phyloP scores from a whole-genome alignment of 2,888 invertebrate species.

The Trissoscelio sp. region DNA sequence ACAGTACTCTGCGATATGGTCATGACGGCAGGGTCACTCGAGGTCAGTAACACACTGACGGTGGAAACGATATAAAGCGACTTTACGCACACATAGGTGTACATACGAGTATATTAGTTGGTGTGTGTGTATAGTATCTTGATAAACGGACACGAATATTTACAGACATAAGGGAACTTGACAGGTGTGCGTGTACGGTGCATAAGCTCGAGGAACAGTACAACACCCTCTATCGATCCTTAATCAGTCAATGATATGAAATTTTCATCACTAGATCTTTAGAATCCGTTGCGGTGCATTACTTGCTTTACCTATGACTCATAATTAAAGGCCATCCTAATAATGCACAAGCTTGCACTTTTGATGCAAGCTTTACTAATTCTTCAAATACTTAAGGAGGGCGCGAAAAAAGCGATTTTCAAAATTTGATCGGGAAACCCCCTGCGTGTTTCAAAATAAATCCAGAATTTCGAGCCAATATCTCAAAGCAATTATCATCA shows the following conservation, averaged over 20 bases:
- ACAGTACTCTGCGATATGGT: constrained; percentile 78
- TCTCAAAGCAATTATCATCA: too few species aligned
- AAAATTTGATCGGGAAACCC: too few species aligned
- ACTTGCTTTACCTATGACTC: constrained; percentile 2
- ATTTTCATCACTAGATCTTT: constrained; percentile 40
- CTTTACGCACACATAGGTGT: constrained; percentile 58
- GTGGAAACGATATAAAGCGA: constrained; percentile 71
- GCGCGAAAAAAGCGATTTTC: too few species aligned
- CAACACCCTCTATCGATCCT: constrained; percentile 73
- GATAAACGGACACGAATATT: constrained; percentile 66
- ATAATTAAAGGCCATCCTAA: too few species aligned
- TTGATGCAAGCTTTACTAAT: too few species aligned
- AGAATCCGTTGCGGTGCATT: neutral
- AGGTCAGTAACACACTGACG: constrained; percentile 83
- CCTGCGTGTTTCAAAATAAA: too few species aligned
- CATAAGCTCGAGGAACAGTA: constrained; percentile 62
- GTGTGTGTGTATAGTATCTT: constrained; percentile 56
- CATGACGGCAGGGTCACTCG: constrained; percentile 81
- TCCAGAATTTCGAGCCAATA: too few species aligned
- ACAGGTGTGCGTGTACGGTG: constrained; percentile 69
- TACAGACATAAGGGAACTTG: constrained; percentile 67
- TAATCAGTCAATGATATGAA: constrained; percentile 73
- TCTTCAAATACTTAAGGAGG: too few species aligned
- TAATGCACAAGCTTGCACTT: too few species aligned
- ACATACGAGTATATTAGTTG: constrained; percentile 27